Conservation (phyloP, 1,140 invertebrate genomes). For the Acyrthosiphon pisum region DNA sequence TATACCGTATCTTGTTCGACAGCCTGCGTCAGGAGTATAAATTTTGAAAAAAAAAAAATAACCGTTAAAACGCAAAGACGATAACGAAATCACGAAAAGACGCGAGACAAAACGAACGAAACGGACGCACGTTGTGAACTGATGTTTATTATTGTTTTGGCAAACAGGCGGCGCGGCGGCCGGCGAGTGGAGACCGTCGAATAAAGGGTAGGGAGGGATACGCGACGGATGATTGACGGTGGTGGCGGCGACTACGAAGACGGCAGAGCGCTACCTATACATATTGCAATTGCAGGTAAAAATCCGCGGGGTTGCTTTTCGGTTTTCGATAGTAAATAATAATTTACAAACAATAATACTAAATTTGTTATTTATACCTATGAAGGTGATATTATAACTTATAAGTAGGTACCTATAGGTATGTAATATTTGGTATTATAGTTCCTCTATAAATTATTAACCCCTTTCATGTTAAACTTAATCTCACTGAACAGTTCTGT, state of each 20-base stretch:
- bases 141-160: constrained; percentile 55
- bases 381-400: background rate
- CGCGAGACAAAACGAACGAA: background rate
- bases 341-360: background rate
- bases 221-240: constrained; percentile 37
- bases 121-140: constrained; percentile 55
- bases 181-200: background rate
- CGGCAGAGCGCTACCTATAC: constrained; percentile 42
- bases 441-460: background rate
- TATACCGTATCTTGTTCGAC: background rate
- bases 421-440: background rate
- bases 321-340: background rate
- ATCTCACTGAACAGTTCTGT: background rate
- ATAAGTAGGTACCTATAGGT: background rate
- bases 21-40: no score
- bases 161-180: background rate
- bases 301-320: background rate
- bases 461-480: background rate
- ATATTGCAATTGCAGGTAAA: constrained; percentile 33
- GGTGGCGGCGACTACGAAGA: background rate
- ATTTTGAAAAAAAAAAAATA: background rate
- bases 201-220: constrained; percentile 20
- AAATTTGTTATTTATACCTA: background rate
- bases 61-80: background rate
- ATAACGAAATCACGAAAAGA: no score